Evolutionary conservation across 2,797 vertebrate species (phyloP).

Genomic region (Peromyscus eremicus): DNA sequence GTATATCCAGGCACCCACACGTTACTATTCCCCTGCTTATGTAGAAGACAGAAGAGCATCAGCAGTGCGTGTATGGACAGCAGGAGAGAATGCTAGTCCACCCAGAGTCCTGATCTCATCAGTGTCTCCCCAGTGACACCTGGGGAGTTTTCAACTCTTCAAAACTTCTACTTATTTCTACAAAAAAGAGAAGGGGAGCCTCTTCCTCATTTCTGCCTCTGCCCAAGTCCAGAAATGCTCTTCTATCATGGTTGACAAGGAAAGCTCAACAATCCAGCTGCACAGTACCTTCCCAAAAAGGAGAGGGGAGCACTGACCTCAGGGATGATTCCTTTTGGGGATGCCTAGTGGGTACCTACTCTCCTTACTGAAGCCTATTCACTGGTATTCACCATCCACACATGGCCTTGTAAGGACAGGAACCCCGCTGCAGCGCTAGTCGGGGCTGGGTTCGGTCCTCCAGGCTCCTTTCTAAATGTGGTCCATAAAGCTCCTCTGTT

Average conservation of each 20-base stretch:
- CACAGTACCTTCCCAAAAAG: neutral
- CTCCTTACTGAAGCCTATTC: neutral
- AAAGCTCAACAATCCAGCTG: neutral
- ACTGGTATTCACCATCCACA: neutral
- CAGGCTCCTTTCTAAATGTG: neutral
- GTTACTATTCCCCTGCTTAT: neutral
- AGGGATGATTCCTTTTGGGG: neutral
- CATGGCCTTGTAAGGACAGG: slow-evolving; percentile 74
- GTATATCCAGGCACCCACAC: accelerated
- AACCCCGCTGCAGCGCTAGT: slow-evolving; percentile 3
- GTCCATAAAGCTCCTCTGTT: neutral
- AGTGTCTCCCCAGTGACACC: neutral
- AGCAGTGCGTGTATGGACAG: accelerated
- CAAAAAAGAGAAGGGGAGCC: too few relatives aligned
- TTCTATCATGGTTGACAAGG: neutral
- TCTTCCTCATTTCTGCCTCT: neutral
- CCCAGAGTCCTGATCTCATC: neutral
- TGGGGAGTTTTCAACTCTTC: neutral
- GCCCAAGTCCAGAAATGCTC: neutral
- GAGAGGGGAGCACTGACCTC: neutral
- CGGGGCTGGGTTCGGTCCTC: slow-evolving; percentile 63
- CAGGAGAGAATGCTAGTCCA: too few relatives aligned
- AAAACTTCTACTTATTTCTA: neutral
- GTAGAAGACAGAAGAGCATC: too few relatives aligned
- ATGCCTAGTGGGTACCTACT: neutral